Evolutionary conservation across 2,113 vertebrate genomes (phyloP), one percentile per base, ranked within the genome.

Genomic region (Psilopsiagon aymara): DNA sequence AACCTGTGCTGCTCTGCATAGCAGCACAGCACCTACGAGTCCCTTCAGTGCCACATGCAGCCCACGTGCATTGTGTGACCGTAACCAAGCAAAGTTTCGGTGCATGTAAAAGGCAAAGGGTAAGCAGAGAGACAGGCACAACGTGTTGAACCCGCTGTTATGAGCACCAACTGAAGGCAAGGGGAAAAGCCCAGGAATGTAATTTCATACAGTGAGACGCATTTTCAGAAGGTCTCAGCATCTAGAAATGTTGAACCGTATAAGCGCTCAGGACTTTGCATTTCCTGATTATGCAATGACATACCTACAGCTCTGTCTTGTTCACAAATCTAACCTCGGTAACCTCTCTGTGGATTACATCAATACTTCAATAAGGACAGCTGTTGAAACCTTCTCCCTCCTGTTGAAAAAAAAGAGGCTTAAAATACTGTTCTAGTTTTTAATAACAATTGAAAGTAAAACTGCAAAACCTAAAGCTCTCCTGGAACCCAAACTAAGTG

Each of bases 201-300:
- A 63, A 25, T 83, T 86, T 66, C 43, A 80, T 43, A 10, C 14
- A 53, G 31, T 37, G 33, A 21, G 27, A 1, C 41, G 21, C 37
- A 67, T 49, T 94, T 88, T 86, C 64, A 76, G 35, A 69, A 82
- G 76, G 35, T 49, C 29, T 85, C 31, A 53, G 41, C 51, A 88
- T 41, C 49, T 43, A 70, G 25, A 83, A 82, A 69, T n/a, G 19
- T 7, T 73, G n/a, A 88, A 13, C 41, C 62, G 76, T 62, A 31
- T 46, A 90, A 90, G 79, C 62, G 25, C 24, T 57, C 71, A 49
- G 68, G 33, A 57, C 37, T 80, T 92, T 1, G 1, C 17, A 63
- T 86, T 44, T 90, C 74, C 49, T 82, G 66, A 89, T 53, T 35
- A 55, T 12, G 14, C 47, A 82, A 86, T 43, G 13, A 80, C 7